Percentiles rank a stretch among this genome's conserved stretches.
phyloP scores from a whole-genome alignment of 2,888 invertebrate genomes.

The Eupithecia insigniata region DNA sequence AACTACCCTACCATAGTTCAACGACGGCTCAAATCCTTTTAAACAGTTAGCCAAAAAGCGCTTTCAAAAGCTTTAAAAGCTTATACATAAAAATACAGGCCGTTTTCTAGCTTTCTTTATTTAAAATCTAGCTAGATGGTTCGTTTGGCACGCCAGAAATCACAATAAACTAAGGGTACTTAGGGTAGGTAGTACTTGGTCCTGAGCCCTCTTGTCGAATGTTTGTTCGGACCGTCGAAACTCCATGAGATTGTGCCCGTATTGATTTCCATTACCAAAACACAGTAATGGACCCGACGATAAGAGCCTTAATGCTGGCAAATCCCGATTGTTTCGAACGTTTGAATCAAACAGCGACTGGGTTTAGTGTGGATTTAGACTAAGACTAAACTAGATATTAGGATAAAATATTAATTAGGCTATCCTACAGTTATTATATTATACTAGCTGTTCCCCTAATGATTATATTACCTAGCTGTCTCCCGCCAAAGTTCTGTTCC shows the following conservation, averaged over 20 bases:
- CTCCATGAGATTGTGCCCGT: constrained; percentile 61
- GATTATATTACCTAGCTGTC: too few species aligned
- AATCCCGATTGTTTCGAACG: constrained; percentile 44
- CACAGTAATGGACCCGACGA: constrained; percentile 61
- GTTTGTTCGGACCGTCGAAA: constrained; percentile 54
- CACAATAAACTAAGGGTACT: neutral
- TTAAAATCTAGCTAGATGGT: neutral
- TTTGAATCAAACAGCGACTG: neutral
- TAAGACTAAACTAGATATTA: neutral
- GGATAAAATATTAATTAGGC: neutral
- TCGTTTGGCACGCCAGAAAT: neutral
- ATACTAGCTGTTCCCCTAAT: too few species aligned
- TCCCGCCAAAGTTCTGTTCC: too few species aligned
- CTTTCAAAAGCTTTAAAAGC: constrained; percentile 3
- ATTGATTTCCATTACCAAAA: constrained; percentile 73
- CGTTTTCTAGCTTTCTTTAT: constrained; percentile 7
- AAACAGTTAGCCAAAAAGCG: neutral
- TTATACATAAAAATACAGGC: constrained; percentile 8
- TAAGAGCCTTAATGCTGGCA: constrained; percentile 53
- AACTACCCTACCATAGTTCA: neutral
- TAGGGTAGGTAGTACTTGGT: neutral
- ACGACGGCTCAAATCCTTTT: constrained; percentile 7
- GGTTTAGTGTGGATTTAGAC: neutral
- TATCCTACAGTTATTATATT: neutral
- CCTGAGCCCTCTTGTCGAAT: constrained; percentile 43